Percentiles rank a stretch among this genome's conserved stretches.
These are phyloP conservation scores for Drosophila asahinai DNA, from an alignment of 1,140 invertebrate species.

Conservation along the genomic window DNA sequence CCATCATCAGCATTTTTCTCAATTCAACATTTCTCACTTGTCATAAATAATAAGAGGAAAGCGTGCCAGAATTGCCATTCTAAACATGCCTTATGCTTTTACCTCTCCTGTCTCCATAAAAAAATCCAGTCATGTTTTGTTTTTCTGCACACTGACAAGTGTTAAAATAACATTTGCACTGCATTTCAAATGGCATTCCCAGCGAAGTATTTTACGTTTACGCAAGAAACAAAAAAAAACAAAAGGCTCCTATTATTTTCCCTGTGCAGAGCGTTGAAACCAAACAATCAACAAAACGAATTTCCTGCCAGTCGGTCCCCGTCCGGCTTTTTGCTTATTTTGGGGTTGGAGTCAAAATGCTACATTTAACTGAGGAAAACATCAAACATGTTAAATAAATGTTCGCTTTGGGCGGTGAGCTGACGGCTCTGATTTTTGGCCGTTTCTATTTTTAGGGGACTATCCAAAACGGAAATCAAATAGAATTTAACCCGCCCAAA, in stretches of 20 bases:
- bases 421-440: slow-evolving; percentile 34
- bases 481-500: slow-evolving; percentile 28
- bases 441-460: slow-evolving; percentile 38
- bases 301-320: slow-evolving; percentile 19
- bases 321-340: slow-evolving; percentile 12
- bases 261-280: slow-evolving; percentile 21
- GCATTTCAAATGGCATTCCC: slow-evolving; percentile 55
- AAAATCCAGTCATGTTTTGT: slow-evolving; percentile 38
- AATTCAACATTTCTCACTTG: slow-evolving; percentile 25
- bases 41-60: slow-evolving; percentile 50
- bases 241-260: slow-evolving; percentile 2
- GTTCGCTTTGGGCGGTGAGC: slow-evolving; percentile 26
- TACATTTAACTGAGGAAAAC: slow-evolving; percentile 44
- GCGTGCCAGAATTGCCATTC: slow-evolving; percentile 40
- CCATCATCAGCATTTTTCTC: slow-evolving; percentile 14
- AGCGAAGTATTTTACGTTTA: slow-evolving; percentile 13
- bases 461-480: slow-evolving; percentile 60
- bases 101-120: slow-evolving; percentile 12
- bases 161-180: slow-evolving; percentile 67
- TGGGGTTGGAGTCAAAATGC: slow-evolving; percentile 22
- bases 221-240: neutral
- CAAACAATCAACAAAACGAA: slow-evolving; percentile 53
- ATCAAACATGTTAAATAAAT: slow-evolving; percentile 49
- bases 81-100: slow-evolving; percentile 28
- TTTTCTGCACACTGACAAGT: slow-evolving; percentile 44